Evolutionary conservation across 1,140 invertebrate species (phyloP).

Genomic region (Lethrus apterus): DNA sequence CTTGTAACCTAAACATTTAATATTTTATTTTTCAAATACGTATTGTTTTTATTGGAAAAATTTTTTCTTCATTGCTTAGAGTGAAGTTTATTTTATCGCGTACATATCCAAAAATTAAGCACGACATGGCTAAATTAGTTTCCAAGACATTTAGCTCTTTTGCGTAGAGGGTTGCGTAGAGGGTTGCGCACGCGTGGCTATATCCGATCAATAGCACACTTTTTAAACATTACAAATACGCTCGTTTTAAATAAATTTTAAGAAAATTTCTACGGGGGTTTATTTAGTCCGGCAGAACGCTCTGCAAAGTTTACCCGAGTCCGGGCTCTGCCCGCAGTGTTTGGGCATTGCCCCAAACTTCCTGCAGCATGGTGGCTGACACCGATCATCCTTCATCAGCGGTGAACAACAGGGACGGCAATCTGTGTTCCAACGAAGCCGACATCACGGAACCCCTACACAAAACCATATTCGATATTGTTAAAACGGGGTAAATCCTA

Average conservation of each 20-base stretch:
- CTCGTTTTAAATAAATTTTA: slow-evolving; percentile 11
- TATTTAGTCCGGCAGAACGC: slow-evolving; percentile 31
- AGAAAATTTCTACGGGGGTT: no score
- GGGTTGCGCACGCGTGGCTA: slow-evolving; percentile 6
- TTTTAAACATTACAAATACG: no score
- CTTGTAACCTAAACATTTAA: no score
- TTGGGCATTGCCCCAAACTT: slow-evolving; percentile 64
- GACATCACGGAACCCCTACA: slow-evolving; percentile 44
- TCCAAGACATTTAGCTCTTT: no score
- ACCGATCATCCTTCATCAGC: slow-evolving; percentile 45
- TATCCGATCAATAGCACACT: no score
- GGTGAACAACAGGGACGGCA: slow-evolving; percentile 42
- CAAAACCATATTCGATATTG: slow-evolving; percentile 58
- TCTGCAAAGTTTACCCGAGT: slow-evolving; percentile 61
- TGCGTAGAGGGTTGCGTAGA: no score
- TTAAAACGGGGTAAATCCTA: slow-evolving; percentile 57
- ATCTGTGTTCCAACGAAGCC: slow-evolving; percentile 39
- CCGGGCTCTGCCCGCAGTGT: slow-evolving; percentile 77
- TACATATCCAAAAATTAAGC: no score
- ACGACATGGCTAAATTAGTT: no score
- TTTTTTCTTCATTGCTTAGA: no score
- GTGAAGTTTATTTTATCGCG: no score
- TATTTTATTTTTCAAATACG: no score
- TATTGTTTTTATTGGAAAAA: no score
- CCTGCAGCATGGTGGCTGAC: slow-evolving; percentile 64